Base-by-base conservation (phyloP, 2,113 vertebrate genomes). In the Numida meleagris region DNA sequence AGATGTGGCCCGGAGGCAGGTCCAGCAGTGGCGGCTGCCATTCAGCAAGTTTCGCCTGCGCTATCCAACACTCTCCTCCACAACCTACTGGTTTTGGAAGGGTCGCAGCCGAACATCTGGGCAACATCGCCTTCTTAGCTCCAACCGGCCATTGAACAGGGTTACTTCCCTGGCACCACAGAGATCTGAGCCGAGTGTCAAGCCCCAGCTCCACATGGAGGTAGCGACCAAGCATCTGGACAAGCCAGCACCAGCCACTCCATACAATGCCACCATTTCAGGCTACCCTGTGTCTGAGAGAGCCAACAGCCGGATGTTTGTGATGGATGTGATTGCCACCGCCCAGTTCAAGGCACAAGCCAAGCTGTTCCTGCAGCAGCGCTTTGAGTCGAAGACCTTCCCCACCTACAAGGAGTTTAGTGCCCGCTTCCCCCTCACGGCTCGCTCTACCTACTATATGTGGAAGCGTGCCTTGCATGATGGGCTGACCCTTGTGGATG, bases 371-470 rank as follows among this genome's bases (percentile, higher is more conserved):
- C 96, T 99, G 95, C 99, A 99, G 97, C 98, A 98, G 62, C 98
- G 99, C 82, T 99, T 99, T 2, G 98, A 99, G 93, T 98, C 99
- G 24, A 98, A 99, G 92, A 98, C 98, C 79, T 99, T 99, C 95
- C 99, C 99, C 18, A 98, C 99, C 2, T 99, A 99, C 93, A 99
- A 99, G 91, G 99, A 99, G 94, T 99, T 99, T 95, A 97, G 99
- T 5, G 98, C 98, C 11, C 98, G 98, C 85, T 99, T 99, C 70
- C 99, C 99, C 0, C 98, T 99, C 77, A 99, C 99, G 0, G 99
- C 99, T 2, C 99, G 99, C 38, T 99, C 99, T 3, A 99, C 99
- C 4, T 99, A 99, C 94, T 99, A 99, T 97, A 99, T 99, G 99
- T 99, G 99, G 99, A 99, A 99, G 91, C 98, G 99, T 4, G 99